These are phyloP conservation scores for Schlechtendalia chinensis DNA, from an alignment of 1,140 invertebrate genomes.

Conservation along the genomic window DNA sequence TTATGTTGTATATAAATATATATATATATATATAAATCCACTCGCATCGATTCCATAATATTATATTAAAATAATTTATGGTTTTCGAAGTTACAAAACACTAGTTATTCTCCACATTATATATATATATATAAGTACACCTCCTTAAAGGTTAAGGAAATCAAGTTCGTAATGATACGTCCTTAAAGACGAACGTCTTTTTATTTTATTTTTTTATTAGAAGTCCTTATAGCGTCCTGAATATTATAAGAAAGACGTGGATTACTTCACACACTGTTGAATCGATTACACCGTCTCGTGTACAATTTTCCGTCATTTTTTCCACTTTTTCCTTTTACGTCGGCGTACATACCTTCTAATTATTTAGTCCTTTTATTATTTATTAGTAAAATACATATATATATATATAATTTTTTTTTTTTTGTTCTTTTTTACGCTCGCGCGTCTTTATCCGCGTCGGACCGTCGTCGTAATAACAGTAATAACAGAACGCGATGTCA, in stretches of 20 bases:
- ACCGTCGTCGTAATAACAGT: conserved; percentile 35
- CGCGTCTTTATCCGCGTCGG: conserved; percentile 7
- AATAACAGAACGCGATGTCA: conserved; percentile 41
- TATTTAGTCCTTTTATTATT: conserved; percentile 29
- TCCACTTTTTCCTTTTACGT: background rate
- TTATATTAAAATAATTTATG: too few species aligned
- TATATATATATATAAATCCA: too few species aligned
- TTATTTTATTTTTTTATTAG: background rate
- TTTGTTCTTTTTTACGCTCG: background rate
- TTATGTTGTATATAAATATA: too few species aligned
- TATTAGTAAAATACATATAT: background rate
- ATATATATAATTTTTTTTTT: background rate
- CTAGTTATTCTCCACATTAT: too few species aligned
- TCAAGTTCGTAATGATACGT: too few species aligned
- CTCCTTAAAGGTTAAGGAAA: too few species aligned
- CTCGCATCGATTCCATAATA: too few species aligned
- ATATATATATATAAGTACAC: too few species aligned
- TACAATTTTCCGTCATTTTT: background rate
- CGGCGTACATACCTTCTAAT: conserved; percentile 30
- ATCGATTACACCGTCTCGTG: background rate
- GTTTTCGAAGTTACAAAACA: too few species aligned
- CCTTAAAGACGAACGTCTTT: too few species aligned
- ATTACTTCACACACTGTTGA: background rate
- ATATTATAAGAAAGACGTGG: background rate
- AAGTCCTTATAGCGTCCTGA: background rate